phyloP scores from a whole-genome alignment of 2,888 invertebrate species.

The Carterocephalus palaemon region DNA sequence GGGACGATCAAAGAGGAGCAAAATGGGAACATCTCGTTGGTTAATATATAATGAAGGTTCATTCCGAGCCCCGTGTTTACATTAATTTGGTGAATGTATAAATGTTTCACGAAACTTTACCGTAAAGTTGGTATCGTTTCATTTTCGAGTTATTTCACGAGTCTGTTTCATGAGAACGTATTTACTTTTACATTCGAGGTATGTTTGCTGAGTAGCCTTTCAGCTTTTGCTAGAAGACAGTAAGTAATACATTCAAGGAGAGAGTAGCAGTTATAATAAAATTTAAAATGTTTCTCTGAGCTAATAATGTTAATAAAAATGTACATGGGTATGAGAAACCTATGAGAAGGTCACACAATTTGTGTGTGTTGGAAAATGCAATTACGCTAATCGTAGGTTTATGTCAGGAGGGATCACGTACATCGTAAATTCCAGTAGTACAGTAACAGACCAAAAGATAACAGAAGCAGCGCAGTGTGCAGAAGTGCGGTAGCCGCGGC shows the following conservation, averaged over 20 bases:
- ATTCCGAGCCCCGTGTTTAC: constrained; percentile 65
- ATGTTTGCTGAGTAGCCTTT: constrained; percentile 8
- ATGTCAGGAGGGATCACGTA: too few relatives aligned
- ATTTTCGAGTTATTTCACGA: constrained; percentile 26
- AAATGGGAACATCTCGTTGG: constrained; percentile 59
- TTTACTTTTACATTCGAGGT: constrained; percentile 17
- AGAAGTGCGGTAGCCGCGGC: constrained; percentile 27
- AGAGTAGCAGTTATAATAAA: too few relatives aligned
- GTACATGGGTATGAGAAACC: too few relatives aligned
- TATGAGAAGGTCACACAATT: too few relatives aligned
- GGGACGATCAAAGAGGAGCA: constrained; percentile 63
- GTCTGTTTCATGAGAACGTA: constrained; percentile 9
- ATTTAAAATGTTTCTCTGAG: too few relatives aligned
- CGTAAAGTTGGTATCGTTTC: constrained; percentile 32
- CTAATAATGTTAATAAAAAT: too few relatives aligned
- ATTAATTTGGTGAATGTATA: constrained; percentile 60
- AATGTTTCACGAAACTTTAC: constrained; percentile 39
- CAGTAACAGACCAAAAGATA: constrained; percentile 5
- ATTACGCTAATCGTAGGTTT: too few relatives aligned
- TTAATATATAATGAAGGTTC: constrained; percentile 71
- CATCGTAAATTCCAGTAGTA: constrained; percentile 2
- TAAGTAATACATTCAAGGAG: too few relatives aligned
- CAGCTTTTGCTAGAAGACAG: too few relatives aligned
- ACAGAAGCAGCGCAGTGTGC: not conserved
- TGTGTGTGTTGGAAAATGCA: too few relatives aligned